Conservation (phyloP, 2,797 vertebrate genomes). For the Mionectes olivaceus region DNA sequence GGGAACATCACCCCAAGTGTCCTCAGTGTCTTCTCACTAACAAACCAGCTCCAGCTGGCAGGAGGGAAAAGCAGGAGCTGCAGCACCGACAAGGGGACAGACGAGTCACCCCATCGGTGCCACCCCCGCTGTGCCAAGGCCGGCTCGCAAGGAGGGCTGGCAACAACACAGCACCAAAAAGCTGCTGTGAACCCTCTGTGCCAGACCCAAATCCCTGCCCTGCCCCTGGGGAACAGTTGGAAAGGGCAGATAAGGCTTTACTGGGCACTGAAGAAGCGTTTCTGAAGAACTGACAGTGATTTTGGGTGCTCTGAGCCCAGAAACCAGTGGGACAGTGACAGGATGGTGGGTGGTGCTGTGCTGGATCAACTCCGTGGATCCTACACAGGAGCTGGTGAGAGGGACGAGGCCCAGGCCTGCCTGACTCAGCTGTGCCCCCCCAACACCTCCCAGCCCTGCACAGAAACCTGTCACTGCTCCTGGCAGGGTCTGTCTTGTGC, state of each 20-base stretch:
- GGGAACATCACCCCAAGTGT: neutral
- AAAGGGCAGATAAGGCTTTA: accelerated
- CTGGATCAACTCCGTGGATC: neutral
- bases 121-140: accelerated
- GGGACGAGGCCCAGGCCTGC: accelerated
- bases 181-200: accelerated
- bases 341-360: accelerated
- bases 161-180: accelerated
- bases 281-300: neutral
- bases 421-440: neutral
- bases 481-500: neutral
- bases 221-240: neutral
- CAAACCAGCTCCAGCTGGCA: neutral
- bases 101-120: accelerated
- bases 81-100: neutral
- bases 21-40: neutral
- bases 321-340: neutral
- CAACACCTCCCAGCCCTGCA: neutral
- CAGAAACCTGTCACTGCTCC: neutral
- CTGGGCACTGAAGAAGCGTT: neutral
- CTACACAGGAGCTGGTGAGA: neutral
- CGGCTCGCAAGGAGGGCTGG: accelerated
- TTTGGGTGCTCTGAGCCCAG: neutral
- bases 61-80: neutral
- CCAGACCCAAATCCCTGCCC: neutral